Evolutionary conservation across 2,113 vertebrate genomes (phyloP).

Genomic region (Caranx ignobilis): DNA sequence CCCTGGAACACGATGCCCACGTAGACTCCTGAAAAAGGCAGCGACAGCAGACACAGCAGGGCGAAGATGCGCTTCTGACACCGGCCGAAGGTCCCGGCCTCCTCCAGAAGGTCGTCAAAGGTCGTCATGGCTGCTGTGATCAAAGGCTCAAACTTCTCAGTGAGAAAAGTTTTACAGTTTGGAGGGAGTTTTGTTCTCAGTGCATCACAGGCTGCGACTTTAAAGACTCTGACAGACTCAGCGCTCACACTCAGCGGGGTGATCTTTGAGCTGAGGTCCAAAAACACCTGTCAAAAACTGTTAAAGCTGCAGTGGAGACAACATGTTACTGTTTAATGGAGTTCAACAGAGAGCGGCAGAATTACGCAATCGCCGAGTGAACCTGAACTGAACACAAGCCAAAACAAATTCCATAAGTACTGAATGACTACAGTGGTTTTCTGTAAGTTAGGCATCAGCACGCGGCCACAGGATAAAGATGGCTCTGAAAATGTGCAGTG

Average conservation of each 20-base stretch:
- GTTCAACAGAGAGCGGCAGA: conserved; percentile 20
- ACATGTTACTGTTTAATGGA: conserved; percentile 46
- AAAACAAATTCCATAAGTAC: background rate
- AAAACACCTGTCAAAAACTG: background rate
- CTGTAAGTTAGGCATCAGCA: no score
- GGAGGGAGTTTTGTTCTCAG: background rate
- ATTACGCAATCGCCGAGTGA: conserved; percentile 21
- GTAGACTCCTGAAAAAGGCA: conserved; percentile 91
- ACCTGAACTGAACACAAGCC: background rate
- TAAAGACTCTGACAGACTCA: background rate
- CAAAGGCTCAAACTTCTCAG: background rate
- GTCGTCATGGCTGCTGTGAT: conserved; percentile 83
- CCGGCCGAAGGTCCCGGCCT: conserved; percentile 91
- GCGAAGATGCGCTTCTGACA: conserved; percentile 91
- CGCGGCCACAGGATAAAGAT: no score
- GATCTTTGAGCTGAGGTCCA: conserved; percentile 44
- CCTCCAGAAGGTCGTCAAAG: conserved; percentile 92
- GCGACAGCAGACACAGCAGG: conserved; percentile 89
- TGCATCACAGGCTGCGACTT: background rate
- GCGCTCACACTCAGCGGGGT: background rate
- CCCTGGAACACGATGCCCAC: conserved; percentile 95
- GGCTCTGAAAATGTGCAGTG: no score
- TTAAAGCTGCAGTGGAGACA: background rate
- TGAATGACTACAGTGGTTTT: background rate
- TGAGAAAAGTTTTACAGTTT: background rate